Base-by-base conservation (phyloP, 1,140 invertebrate genomes). In the Tetranychus cinnabarinus region DNA sequence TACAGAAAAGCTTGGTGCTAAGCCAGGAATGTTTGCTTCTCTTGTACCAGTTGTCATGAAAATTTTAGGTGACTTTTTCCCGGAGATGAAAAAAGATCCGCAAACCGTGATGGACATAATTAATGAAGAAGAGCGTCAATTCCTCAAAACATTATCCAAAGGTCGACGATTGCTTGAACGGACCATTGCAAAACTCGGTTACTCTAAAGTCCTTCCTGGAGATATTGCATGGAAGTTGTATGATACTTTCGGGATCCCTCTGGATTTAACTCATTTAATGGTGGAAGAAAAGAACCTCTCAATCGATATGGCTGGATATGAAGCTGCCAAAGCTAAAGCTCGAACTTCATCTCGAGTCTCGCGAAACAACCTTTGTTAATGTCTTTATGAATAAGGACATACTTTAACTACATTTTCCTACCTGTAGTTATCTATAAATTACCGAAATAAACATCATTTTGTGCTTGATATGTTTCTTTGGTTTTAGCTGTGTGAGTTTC, bases 191-290 rank as follows among this genome's bases (percentile, higher is more conserved):
- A 92, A 91, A 73, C 72, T 97, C 6, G 67, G 66, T 33, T 76
- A 69, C 13, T 45, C 33, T 46, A 72, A 48, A 63, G 55, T 62
- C 62, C 59, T 68, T 61, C 71, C 67, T 66, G 82, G 95, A 62
- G 88, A 97, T 72, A 81, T 98, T 63, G 93, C 92, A 2, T 99
- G 95, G 95, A 77, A 89, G 55, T 75, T 99, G 47, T 98, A 98
- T 72, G 95, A 99, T 70, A 99, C 95, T 1, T 98, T 97, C 72
- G 96, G 95, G 15, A 98, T 98, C 71, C 57, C 5, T 23, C 23
- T 97, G 61, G 95, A 98, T 78, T 78, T 99, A 45, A 99, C 96
- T 1, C 82, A 88, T 66, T 75, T 99, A 2, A 99, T 99, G 92
- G 83, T 84, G 54, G 93, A 98, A 77, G 96, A 99, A 75, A 89